These are phyloP conservation scores for Chloebia gouldiae DNA, from an alignment of 2,113 vertebrate species.

Conservation along the genomic window DNA sequence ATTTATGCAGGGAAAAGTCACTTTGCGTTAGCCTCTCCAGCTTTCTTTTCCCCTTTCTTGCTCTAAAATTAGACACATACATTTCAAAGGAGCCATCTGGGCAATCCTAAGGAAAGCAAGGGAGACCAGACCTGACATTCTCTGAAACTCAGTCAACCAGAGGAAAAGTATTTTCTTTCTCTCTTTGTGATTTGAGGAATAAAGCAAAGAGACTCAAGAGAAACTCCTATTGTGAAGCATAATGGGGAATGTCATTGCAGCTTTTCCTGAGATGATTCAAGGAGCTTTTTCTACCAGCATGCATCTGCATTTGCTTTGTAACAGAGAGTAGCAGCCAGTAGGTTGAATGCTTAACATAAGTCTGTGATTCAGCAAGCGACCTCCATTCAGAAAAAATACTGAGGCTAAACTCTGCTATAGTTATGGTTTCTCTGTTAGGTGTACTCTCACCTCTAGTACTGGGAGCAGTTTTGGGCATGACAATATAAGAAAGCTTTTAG, in stretches of 20 bases:
- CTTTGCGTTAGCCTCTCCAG: neutral
- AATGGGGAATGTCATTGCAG: neutral
- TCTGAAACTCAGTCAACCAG: neutral
- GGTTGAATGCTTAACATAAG: neutral
- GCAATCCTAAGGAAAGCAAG: conserved; percentile 33
- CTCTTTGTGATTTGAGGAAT: conserved; percentile 21
- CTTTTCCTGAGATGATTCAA: neutral
- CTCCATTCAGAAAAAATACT: neutral
- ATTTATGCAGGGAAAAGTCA: neutral
- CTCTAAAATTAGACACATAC: conserved; percentile 63
- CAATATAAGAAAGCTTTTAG: neutral
- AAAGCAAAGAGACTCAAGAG: neutral
- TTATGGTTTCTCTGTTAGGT: neutral
- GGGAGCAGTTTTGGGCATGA: neutral
- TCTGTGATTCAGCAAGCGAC: neutral
- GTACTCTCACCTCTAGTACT: neutral
- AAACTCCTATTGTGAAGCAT: neutral
- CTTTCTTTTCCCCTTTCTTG: neutral
- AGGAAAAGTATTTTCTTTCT: neutral
- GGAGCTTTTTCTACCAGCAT: neutral
- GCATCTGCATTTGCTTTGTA: neutral
- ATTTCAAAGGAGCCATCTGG: conserved; percentile 62
- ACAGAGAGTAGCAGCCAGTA: neutral
- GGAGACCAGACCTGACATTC: conserved; percentile 3
- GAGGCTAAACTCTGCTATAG: neutral